Evolutionary conservation across 2,113 vertebrate genomes (phyloP).

Genomic region (Dipodomys ordii): DNA sequence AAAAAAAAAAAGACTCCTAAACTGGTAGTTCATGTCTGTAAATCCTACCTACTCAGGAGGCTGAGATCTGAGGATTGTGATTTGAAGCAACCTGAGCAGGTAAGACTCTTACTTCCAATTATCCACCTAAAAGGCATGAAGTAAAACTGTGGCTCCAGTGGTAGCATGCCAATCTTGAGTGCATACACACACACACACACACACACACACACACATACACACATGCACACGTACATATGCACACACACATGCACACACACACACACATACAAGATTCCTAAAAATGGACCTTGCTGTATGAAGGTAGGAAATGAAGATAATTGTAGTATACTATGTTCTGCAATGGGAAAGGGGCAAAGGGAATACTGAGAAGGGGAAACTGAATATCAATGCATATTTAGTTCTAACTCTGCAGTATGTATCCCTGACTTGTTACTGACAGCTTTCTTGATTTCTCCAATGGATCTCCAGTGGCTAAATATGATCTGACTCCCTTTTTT

Average conservation of each 20-base stretch:
- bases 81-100: too few species aligned
- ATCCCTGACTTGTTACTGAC: slow-evolving; percentile 39
- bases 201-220: too few species aligned
- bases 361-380: rapidly evolving
- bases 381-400: not conserved
- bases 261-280: not conserved
- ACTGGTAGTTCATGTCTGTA: too few species aligned
- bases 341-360: not conserved
- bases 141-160: too few species aligned
- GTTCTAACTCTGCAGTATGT: not conserved
- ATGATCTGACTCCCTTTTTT: not conserved
- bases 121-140: too few species aligned
- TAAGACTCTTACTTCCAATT: too few species aligned
- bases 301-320: not conserved
- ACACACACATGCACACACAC: not conserved
- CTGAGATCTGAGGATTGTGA: too few species aligned
- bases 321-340: not conserved
- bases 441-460: slow-evolving; percentile 55
- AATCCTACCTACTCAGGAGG: too few species aligned
- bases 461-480: slow-evolving; percentile 62
- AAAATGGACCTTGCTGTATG: slow-evolving; percentile 2
- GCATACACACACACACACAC: too few species aligned
- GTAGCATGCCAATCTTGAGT: too few species aligned
- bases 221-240: too few species aligned
- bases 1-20: too few species aligned